Base-by-base conservation (phyloP, 2,113 vertebrate genomes). In the Formicarius rufipectus region DNA sequence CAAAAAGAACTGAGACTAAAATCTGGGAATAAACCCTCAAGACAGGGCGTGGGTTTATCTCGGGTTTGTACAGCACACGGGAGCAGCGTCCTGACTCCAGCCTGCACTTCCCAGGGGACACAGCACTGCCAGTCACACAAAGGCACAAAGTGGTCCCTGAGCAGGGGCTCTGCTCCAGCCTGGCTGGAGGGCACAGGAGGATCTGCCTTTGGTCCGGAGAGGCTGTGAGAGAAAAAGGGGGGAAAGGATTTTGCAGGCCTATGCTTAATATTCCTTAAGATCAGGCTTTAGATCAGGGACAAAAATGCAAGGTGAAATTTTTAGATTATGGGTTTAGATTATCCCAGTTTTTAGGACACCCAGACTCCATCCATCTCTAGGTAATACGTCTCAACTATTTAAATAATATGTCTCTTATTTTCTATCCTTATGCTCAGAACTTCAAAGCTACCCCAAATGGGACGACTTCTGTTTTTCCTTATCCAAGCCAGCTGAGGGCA, bases 41-140 rank as follows among this genome's bases (percentile, higher is more conserved):
- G 63, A 53, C 28, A 52, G 22, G 11, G 23, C 11, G 4, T 31
- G 44, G 1, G 22, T 80, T 71, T 71, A 20, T 25, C 44, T 55
- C 0, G 0, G 30, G 30, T 30, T 63, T 49, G 52, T 62, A n/a
- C 35, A 79, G 39, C 39, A 56, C 18, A 4, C 0, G 1, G 23
- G 39, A 78, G 53, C 2, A 1, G 37, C 37, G 21, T 50, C 53
- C 63, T 77, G 55, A 8, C 12, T 79, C 15, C 30, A 40, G 53
- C 5, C 14, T 25, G 39, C 30, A 7, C 15, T 47, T 74, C 81
- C 47, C 53, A 47, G 30, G 56, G 58, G 52, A 55, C 47, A n/a
- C 25, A 44, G 42, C 25, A 6, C 12, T 23, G 45, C 12, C 56
- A 37, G 2, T 5, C 0, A 0, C 2, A 10, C 0, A 1, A n/a